Percentiles rank a stretch among this genome's conserved stretches.
Evolutionary conservation across 2,888 invertebrate genomes (phyloP).

Genomic region (Eugnorisma glareosa): DNA sequence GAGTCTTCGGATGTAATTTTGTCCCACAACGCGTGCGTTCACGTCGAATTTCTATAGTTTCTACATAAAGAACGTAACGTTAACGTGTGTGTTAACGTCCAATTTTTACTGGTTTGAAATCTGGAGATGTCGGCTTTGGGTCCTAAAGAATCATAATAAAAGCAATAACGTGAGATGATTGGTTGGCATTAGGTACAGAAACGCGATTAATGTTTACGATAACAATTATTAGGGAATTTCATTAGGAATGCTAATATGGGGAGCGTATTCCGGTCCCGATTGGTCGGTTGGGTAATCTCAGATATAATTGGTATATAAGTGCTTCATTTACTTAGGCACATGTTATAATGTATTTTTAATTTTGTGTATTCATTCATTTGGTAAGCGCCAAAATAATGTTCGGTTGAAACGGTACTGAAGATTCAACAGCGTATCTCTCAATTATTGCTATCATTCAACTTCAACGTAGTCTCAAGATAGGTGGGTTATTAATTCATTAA

Average conservation of each 20-base stretch:
- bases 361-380: conserved; percentile 8
- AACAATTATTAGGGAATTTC: conserved; percentile 75
- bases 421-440: neutral
- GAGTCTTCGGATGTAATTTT: conserved; percentile 61
- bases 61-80: conserved; percentile 50
- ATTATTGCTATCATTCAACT: too few relatives aligned
- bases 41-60: conserved; percentile 58
- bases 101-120: conserved; percentile 61
- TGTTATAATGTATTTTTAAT: conserved; percentile 9
- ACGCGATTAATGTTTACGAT: conserved; percentile 75
- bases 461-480: too few relatives aligned
- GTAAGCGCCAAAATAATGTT: conserved; percentile 6
- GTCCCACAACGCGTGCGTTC: conserved; percentile 64
- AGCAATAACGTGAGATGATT: conserved; percentile 73
- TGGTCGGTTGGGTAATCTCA: conserved; percentile 48
- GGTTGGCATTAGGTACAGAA: conserved; percentile 70
- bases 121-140: conserved; percentile 58
- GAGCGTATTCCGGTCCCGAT: conserved; percentile 45
- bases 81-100: conserved; percentile 60
- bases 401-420: neutral
- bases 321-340: conserved; percentile 23
- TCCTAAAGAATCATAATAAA: conserved; percentile 73
- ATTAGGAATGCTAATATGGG: conserved; percentile 78
- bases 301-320: conserved; percentile 35
- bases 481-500: too few relatives aligned